Conservation (phyloP, 1,140 invertebrate genomes). For the Hylaeus anthracinus region DNA sequence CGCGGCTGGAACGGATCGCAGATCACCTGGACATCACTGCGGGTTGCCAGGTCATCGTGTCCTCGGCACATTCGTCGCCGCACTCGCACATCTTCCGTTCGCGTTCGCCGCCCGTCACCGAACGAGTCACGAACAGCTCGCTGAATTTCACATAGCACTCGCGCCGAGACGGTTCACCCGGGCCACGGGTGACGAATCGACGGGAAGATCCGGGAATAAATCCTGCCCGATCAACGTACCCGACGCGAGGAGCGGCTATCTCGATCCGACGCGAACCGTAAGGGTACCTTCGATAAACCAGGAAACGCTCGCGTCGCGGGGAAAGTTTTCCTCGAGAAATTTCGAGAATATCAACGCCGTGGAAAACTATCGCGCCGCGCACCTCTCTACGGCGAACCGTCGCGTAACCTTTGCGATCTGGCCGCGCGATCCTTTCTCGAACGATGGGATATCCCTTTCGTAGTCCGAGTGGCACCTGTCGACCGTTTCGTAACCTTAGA, state of each 20-base stretch:
- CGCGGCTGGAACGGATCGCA: background rate
- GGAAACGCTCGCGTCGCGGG: background rate
- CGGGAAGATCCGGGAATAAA: background rate
- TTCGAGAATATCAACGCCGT: conserved; percentile 5
- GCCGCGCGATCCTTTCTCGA: background rate
- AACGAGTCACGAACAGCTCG: conserved; percentile 6
- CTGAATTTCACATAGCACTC: background rate
- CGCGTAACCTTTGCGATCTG: background rate
- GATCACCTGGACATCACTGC: conserved; percentile 22
- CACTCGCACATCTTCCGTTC: conserved; percentile 75
- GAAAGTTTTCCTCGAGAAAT: conserved; percentile 31
- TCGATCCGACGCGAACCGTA: background rate
- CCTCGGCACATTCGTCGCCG: conserved; percentile 69
- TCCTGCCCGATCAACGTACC: background rate
- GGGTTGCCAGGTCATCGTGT: conserved; percentile 45
- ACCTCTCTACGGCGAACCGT: no score
- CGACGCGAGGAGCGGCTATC: background rate
- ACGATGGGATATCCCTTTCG: background rate
- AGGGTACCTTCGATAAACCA: background rate
- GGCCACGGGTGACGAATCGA: no score
- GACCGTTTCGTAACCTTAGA: background rate
- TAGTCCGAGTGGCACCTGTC: background rate
- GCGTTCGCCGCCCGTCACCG: background rate
- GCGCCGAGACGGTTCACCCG: background rate
- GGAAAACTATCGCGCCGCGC: background rate